phyloP scores from a whole-genome alignment of 1,140 invertebrate genomes.

The Atta texana region DNA sequence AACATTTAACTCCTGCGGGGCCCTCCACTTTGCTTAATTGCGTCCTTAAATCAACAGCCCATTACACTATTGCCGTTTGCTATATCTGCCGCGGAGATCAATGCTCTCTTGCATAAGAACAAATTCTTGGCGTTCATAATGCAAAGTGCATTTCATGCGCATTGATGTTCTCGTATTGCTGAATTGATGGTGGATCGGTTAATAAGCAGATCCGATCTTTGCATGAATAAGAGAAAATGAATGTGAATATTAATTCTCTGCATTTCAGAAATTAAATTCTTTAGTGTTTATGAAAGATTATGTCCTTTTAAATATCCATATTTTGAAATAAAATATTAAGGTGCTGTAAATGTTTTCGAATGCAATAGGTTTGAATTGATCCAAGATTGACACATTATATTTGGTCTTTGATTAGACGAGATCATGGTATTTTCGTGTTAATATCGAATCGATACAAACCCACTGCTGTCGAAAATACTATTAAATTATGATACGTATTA shows the following conservation, averaged over 20 bases:
- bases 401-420: too few relatives aligned
- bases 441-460: too few relatives aligned
- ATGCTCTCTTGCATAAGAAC: conserved; percentile 66
- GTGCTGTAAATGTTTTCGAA: too few relatives aligned
- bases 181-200: conserved; percentile 22
- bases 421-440: too few relatives aligned
- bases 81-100: conserved; percentile 62
- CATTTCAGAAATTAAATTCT: conserved; percentile 4
- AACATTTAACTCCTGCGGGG: conserved; percentile 72
- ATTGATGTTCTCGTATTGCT: background rate
- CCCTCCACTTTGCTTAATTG: conserved; percentile 76
- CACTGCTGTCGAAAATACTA: too few relatives aligned
- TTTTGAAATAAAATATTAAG: background rate
- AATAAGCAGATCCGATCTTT: background rate
- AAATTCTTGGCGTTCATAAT: conserved; percentile 61
- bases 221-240: background rate
- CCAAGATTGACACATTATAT: too few relatives aligned
- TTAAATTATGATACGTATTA: background rate
- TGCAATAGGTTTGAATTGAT: too few relatives aligned
- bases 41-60: conserved; percentile 75
- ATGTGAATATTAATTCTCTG: background rate
- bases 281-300: background rate
- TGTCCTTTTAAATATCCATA: background rate
- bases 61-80: conserved; percentile 76
- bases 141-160: conserved; percentile 63